Evolutionary conservation across 2,797 vertebrate genomes (phyloP).

Genomic region (Muscicapa striata): DNA sequence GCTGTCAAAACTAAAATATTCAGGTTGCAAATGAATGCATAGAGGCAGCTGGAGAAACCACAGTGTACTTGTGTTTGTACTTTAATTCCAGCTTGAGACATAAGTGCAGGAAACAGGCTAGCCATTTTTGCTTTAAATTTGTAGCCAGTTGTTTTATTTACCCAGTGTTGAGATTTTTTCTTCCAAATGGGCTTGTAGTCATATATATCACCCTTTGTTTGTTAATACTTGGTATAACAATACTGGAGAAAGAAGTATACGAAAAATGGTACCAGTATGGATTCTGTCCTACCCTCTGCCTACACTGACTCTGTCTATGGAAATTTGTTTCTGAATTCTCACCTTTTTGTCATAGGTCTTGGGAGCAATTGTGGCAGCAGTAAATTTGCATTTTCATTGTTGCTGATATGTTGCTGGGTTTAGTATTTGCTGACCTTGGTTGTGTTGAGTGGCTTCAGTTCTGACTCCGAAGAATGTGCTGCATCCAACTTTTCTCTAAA

Average conservation of each 20-base stretch:
- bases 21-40: background rate
- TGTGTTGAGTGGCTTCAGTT: background rate
- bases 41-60: background rate
- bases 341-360: background rate
- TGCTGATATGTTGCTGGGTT: background rate
- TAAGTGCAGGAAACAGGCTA: background rate
- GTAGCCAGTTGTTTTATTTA: background rate
- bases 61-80: background rate
- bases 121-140: background rate
- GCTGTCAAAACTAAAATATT: background rate
- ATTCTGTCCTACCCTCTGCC: background rate
- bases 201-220: background rate
- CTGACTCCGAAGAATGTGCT: background rate
- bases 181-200: background rate
- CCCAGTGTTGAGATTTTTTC: background rate
- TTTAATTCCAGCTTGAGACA: background rate
- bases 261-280: background rate
- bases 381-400: background rate
- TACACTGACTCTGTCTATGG: background rate
- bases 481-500: background rate
- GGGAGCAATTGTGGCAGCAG: background rate
- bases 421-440: background rate
- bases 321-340: background rate
- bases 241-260: background rate
- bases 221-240: background rate